These are phyloP conservation scores for Cabera pusaria DNA, from an alignment of 2,888 invertebrate species.

Conservation along the genomic window DNA sequence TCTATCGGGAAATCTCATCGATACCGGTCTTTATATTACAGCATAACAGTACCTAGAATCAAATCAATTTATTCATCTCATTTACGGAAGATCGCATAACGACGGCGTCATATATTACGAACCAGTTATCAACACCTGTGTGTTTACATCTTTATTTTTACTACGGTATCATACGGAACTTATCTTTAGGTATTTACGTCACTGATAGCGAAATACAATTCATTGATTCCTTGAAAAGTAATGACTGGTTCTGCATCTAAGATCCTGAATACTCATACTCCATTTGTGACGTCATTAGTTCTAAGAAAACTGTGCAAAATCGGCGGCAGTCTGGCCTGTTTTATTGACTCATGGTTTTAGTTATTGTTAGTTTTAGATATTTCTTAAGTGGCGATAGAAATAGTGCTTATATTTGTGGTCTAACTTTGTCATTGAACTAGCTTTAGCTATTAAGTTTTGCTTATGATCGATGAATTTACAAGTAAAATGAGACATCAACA, in stretches of 20 bases:
- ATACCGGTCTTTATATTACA: no score
- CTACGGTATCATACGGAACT: no score
- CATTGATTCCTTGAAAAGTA: conserved; percentile 37
- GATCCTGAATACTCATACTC: conserved; percentile 37
- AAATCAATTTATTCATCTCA: no score
- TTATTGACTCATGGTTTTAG: conserved; percentile 39
- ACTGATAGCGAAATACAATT: conserved; percentile 13
- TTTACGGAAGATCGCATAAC: no score
- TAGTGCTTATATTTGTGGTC: no score
- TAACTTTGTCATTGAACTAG: no score
- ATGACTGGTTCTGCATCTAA: conserved; percentile 48
- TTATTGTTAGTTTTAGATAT: conserved; percentile 5
- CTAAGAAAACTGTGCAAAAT: conserved; percentile 43
- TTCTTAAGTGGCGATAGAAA: no score
- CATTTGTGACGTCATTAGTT: conserved; percentile 53
- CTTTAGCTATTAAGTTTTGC: no score
- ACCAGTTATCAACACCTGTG: background rate
- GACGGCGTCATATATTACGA: background rate
- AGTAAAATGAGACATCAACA: no score
- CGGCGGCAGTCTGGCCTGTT: conserved; percentile 13
- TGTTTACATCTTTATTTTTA: background rate
- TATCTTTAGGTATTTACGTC: conserved; percentile 13
- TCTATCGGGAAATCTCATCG: no score
- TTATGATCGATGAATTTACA: no score
- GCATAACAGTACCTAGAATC: no score